Evolutionary conservation across 2,797 vertebrate genomes (phyloP).

Genomic region (Sebastes nivosus): DNA sequence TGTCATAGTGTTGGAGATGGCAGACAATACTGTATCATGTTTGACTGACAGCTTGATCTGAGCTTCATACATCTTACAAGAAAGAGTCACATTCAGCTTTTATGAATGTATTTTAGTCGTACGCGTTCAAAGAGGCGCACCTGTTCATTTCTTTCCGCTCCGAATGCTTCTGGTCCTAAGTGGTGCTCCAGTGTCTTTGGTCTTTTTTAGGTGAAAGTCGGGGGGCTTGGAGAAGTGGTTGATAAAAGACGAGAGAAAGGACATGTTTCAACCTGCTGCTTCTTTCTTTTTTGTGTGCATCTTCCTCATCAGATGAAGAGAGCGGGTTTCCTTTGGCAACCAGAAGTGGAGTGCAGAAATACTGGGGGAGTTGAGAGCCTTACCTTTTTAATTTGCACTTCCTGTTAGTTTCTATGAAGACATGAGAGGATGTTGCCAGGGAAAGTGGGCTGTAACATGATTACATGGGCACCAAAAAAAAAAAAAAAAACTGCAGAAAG

Average conservation of each 20-base stretch:
- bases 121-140: background rate
- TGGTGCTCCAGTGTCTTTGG: slow-evolving; percentile 5
- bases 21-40: background rate
- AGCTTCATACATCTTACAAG: background rate
- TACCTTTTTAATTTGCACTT: slow-evolving; percentile 15
- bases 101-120: background rate
- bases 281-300: background rate
- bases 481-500: background rate
- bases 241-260: background rate
- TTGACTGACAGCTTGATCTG: background rate
- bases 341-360: slow-evolving; percentile 13
- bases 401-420: slow-evolving; percentile 26
- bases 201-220: background rate
- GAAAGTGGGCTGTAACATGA: background rate
- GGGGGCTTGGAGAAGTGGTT: background rate
- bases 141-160: background rate
- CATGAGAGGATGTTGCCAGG: slow-evolving; percentile 12
- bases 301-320: background rate
- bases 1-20: background rate
- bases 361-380: background rate
- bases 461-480: background rate
- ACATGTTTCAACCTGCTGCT: background rate
- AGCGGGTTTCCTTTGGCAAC: slow-evolving; percentile 51
- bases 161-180: background rate
- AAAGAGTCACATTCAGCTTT: background rate